Percentiles rank a stretch among this genome's conserved stretches.
Conservation (phyloP, 2,888 invertebrate genomes). For the Teleiodes luculella region DNA sequence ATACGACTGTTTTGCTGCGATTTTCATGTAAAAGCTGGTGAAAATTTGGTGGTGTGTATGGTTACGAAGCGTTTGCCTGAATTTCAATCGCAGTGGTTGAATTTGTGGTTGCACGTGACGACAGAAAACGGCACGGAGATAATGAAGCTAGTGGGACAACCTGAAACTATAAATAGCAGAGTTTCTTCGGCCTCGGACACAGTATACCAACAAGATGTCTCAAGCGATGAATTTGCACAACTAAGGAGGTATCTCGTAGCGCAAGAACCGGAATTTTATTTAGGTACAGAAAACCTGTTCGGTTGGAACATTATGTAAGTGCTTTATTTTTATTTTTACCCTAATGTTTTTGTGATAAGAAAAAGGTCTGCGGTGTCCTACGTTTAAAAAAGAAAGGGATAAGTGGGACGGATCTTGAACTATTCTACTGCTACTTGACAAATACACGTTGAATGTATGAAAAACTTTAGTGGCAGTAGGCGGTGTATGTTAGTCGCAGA, state of each 20-base stretch:
- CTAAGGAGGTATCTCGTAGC: conserved; percentile 54
- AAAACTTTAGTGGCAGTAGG: no score
- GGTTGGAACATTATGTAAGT: conserved; percentile 62
- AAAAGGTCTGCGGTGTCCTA: no score
- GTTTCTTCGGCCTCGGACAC: no score
- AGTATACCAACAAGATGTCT: conserved; percentile 26
- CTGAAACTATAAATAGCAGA: conserved; percentile 18
- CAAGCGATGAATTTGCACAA: conserved; percentile 27
- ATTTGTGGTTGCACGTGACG: conserved; percentile 35
- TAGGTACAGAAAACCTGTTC: conserved; percentile 55
- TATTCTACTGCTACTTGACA: no score
- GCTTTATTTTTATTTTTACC: no score
- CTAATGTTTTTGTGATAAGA: no score
- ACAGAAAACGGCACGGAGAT: not conserved
- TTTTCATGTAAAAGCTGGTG: conserved; percentile 35
- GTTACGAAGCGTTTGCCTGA: conserved; percentile 50
- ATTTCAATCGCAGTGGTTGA: conserved; percentile 41
- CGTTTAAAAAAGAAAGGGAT: no score
- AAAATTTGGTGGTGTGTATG: conserved; percentile 50
- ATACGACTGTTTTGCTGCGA: conserved; percentile 59
- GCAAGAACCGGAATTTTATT: conserved; percentile 55
- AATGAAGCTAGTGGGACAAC: conserved; percentile 18
- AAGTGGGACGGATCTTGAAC: no score
- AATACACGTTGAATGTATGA: no score
- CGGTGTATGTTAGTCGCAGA: no score